A percentile compares a stretch with the other conserved stretches of the same genome.
These are phyloP conservation scores for Scolopax rusticola DNA, from an alignment of 2,797 vertebrate genomes.

Conservation along the genomic window DNA sequence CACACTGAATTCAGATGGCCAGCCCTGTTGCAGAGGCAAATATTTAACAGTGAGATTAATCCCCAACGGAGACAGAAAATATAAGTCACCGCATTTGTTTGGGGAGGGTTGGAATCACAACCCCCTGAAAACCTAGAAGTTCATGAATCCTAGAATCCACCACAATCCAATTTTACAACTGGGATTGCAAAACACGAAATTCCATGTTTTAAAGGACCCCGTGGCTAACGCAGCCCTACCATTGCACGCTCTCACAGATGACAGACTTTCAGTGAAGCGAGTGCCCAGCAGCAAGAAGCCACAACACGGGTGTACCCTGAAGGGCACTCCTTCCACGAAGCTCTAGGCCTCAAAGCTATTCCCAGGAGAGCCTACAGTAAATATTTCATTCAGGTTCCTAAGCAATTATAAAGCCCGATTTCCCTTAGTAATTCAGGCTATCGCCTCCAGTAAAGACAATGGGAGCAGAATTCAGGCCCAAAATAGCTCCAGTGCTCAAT, in stretches of 20 bases:
- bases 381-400: not conserved
- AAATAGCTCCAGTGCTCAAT: not conserved
- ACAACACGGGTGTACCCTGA: not conserved
- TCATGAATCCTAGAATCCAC: not conserved
- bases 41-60: not conserved
- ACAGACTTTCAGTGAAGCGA: not conserved
- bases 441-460: not conserved
- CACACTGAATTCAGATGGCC: fast-evolving
- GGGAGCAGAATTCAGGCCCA: fast-evolving
- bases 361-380: not conserved
- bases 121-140: not conserved
- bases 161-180: not conserved
- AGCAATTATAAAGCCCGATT: not conserved
- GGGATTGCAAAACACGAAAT: not conserved
- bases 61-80: not conserved
- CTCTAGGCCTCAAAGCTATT: not conserved
- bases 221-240: not conserved
- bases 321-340: not conserved
- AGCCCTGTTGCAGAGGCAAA: not conserved
- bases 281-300: not conserved
- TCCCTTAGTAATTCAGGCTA: not conserved
- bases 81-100: not conserved
- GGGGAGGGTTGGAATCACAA: not conserved
- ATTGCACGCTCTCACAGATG: fast-evolving
- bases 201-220: not conserved